A percentile compares a stretch with the other conserved stretches of the same genome.
Conservation (phyloP, 2,113 vertebrate species). For the Sapajus apella region DNA sequence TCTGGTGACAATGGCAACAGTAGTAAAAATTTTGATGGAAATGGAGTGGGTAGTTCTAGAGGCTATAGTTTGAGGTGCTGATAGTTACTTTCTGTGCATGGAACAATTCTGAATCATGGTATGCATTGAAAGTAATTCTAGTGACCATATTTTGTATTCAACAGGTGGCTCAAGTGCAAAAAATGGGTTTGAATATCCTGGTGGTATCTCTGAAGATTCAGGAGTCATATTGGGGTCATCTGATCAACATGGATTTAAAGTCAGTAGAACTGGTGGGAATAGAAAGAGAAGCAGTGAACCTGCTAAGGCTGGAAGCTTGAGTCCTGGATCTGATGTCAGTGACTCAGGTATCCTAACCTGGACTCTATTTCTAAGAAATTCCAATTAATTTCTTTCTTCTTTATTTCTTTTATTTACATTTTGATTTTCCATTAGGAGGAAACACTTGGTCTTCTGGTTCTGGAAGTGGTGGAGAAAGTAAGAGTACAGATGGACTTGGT, state of each 20-base stretch:
- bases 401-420: constrained; percentile 10
- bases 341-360: background rate
- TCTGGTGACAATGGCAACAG: background rate
- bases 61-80: background rate
- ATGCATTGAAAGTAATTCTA: background rate
- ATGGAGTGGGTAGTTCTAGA: background rate
- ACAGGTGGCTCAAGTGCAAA: background rate
- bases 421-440: constrained; percentile 49
- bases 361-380: background rate
- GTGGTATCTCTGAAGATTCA: background rate
- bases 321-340: background rate
- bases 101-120: background rate
- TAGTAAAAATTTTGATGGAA: background rate
- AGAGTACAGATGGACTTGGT: background rate
- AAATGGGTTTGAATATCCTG: background rate
- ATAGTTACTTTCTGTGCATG: background rate
- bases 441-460: constrained; percentile 5
- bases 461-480: constrained; percentile 16
- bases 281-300: background rate
- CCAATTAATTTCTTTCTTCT: background rate
- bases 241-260: background rate
- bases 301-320: background rate
- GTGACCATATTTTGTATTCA: constrained; percentile 16
- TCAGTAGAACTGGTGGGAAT: background rate
- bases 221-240: background rate